Base-by-base conservation (phyloP, 1,140 invertebrate species). In the Drosophila busckii region DNA sequence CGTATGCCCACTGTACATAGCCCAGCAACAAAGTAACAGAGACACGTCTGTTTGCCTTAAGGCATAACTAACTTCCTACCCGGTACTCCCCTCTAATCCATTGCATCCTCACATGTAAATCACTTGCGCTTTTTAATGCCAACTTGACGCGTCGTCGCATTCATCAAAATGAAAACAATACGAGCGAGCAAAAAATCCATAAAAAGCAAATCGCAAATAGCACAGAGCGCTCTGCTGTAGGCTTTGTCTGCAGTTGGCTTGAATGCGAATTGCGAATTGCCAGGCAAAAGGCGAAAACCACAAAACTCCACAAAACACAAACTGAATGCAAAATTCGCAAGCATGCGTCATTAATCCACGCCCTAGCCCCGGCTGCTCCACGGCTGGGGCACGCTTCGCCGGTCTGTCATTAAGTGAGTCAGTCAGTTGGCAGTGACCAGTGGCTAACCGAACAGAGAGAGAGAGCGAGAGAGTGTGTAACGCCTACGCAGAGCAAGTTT, bases 261-360 rank as follows among this genome's bases (percentile, higher is more conserved):
- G n/a, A n/a, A n/a, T n/a, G n/a, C n/a, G n/a, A n/a, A n/a, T n/a
- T n/a, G n/a, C n/a, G 46, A 26, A 23, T 22, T 32, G 32, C 8
- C 31, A 20, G 32, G 25, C 31, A 45, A 12, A 23, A 29, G 22
- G 29, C 28, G 38, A 62, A 44, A 63, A 58, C 56, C 61, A 25
- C 61, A 64, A 44, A 61, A 55, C 62, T 61, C n/a, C n/a, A n/a
- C n/a, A n/a, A 65, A 66, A 66, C 62, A 66, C 59, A 45, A 63
- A 63, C 59, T 67, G 64, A 67, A 67, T 67, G 64, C 59, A 63
- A 67, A 67, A 58, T 52, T 58, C 38, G 44, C 59, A 46, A 28
- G 32, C 60, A 67, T 67, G 64, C 64, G 64, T 67, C 64, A 67
- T 67, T 67, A 67, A 52, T 26, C 59, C 41, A n/a, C n/a, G n/a